Evolutionary conservation across 2,797 vertebrate genomes (phyloP).

Genomic region (Caiman crocodilus): DNA sequence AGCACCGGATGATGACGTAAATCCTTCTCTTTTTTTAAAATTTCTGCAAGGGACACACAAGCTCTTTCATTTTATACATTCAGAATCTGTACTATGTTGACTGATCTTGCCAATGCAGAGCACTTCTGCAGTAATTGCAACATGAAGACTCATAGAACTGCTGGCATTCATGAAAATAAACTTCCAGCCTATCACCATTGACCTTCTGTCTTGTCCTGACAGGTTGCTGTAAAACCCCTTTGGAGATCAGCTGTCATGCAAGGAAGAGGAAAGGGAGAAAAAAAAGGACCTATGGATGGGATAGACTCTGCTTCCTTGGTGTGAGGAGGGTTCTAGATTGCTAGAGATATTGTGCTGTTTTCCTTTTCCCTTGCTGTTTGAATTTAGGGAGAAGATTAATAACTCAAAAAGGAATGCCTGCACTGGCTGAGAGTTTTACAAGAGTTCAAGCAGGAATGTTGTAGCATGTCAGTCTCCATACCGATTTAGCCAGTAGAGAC

Average conservation of each 20-base stretch:
- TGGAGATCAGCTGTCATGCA: not conserved
- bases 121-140: not conserved
- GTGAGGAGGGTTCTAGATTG: too few relatives aligned
- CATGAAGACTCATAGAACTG: not conserved
- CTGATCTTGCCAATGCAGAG: not conserved
- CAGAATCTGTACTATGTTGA: not conserved
- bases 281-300: too few relatives aligned
- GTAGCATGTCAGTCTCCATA: too few relatives aligned
- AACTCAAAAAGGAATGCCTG: too few relatives aligned
- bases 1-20: not conserved
- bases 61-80: not conserved
- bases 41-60: not conserved
- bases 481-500: too few relatives aligned
- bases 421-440: too few relatives aligned
- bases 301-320: too few relatives aligned
- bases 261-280: not conserved
- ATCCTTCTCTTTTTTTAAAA: not conserved
- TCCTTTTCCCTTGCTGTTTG: too few relatives aligned
- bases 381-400: too few relatives aligned
- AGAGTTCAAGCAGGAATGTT: too few relatives aligned
- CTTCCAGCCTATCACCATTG: accelerated
- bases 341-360: too few relatives aligned
- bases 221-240: not conserved
- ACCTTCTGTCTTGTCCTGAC: not conserved
- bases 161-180: not conserved